These are phyloP conservation scores for Cephus rjabovi DNA, from an alignment of 2,888 invertebrate genomes.

Conservation along the genomic window DNA sequence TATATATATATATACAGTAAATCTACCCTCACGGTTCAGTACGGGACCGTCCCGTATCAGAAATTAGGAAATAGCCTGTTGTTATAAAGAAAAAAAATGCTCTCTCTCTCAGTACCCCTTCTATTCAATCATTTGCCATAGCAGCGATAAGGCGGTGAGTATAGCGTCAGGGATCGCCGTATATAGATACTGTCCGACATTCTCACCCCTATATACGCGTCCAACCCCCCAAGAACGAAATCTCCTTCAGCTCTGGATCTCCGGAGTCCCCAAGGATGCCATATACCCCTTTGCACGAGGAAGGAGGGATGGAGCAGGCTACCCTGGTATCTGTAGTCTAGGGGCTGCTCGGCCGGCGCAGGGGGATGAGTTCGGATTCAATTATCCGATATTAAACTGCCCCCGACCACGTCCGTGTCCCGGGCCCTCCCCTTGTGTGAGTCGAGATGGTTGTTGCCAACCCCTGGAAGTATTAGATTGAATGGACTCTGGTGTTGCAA, in stretches of 20 bases:
- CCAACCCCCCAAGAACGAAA: slow-evolving; percentile 27
- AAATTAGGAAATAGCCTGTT: slow-evolving; percentile 45
- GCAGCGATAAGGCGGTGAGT: slow-evolving; percentile 49
- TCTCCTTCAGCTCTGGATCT: too few species aligned
- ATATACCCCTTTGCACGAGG: slow-evolving; percentile 14
- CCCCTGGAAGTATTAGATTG: slow-evolving; percentile 63
- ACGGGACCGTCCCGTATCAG: slow-evolving; percentile 23
- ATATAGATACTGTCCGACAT: too few species aligned
- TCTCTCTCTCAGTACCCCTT: slow-evolving; percentile 7
- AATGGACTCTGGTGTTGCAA: slow-evolving; percentile 63
- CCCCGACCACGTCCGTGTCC: slow-evolving; percentile 58
- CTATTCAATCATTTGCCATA: slow-evolving; percentile 41
- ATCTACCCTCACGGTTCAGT: too few species aligned
- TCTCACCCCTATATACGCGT: slow-evolving; percentile 22
- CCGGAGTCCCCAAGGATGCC: too few species aligned
- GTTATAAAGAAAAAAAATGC: background rate
- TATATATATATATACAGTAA: too few species aligned
- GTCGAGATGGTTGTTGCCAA: slow-evolving; percentile 56
- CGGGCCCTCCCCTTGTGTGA: slow-evolving; percentile 46
- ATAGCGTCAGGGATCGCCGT: slow-evolving; percentile 13
- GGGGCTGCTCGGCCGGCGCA: background rate
- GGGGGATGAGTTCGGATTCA: slow-evolving; percentile 58
- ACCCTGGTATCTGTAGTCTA: too few species aligned
- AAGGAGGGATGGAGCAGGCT: slow-evolving; percentile 24
- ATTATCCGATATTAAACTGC: slow-evolving; percentile 67